Conservation (phyloP, 2,888 invertebrate genomes). For the Lordiphosa fenestrarum region DNA sequence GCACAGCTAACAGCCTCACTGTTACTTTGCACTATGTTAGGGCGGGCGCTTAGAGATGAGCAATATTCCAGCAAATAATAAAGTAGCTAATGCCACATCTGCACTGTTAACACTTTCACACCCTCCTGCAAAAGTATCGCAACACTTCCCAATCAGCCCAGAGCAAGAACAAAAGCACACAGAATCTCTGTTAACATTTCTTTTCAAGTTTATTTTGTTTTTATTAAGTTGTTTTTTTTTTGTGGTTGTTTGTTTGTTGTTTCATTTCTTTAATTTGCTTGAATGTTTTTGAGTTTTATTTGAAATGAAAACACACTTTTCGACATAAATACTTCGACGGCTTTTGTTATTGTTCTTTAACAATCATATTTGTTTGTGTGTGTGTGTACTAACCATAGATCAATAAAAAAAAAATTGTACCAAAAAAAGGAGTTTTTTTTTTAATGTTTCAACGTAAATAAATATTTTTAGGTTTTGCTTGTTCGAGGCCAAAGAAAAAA, state of each 20-base stretch:
- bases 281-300: conserved; percentile 26
- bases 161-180: too few relatives aligned
- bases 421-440: not conserved
- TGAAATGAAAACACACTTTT: conserved; percentile 26
- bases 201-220: conserved; percentile 9
- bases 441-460: not conserved
- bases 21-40: too few relatives aligned
- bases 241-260: conserved; percentile 20
- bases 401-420: not conserved
- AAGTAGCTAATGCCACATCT: too few relatives aligned
- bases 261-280: conserved; percentile 33
- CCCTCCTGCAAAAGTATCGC: too few relatives aligned
- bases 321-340: conserved; percentile 34
- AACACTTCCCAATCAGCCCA: too few relatives aligned
- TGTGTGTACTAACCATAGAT: conserved; percentile 4
- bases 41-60: too few relatives aligned
- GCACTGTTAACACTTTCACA: too few relatives aligned
- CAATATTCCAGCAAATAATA: too few relatives aligned
- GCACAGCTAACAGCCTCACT: too few relatives aligned
- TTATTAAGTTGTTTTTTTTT: conserved; percentile 3
- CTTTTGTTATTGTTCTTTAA: conserved; percentile 16
- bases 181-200: conserved; percentile 5
- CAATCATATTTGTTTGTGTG: conserved; percentile 18
- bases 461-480: not conserved
- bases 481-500: conserved; percentile 2